phyloP scores from a whole-genome alignment of 1,140 invertebrate species.

The Leptonema lineaticorne region DNA sequence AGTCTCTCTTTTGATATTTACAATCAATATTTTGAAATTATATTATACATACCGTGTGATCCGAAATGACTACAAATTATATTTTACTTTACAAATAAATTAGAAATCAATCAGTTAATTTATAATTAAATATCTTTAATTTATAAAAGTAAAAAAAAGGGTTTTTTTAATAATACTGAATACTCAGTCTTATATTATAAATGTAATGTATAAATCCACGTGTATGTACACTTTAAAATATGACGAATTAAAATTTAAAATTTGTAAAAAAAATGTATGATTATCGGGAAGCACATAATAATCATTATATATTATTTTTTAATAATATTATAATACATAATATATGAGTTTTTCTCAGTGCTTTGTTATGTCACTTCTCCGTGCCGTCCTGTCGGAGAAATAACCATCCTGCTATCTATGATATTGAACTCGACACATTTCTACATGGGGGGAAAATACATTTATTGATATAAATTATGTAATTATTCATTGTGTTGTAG shows the following conservation, averaged over 20 bases:
- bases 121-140: too few species aligned
- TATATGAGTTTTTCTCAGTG: conserved; percentile 16
- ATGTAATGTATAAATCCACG: neutral
- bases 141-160: too few species aligned
- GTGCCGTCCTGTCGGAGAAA: conserved; percentile 34
- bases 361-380: conserved; percentile 34
- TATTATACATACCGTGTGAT: conserved; percentile 8
- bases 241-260: neutral
- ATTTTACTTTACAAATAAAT: too few species aligned
- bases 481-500: neutral
- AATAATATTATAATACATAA: too few species aligned
- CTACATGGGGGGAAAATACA: conserved; percentile 44
- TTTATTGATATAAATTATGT: neutral
- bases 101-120: too few species aligned
- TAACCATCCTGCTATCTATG: conserved; percentile 50
- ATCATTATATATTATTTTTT: conserved; percentile 3
- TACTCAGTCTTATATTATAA: neutral
- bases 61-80: neutral
- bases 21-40: too few species aligned
- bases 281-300: conserved; percentile 13
- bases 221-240: neutral
- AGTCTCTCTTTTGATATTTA: too few species aligned
- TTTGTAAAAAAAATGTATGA: neutral
- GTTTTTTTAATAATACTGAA: too few species aligned
- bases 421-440: conserved; percentile 51